A percentile compares a stretch with the other conserved stretches of the same genome.
These are phyloP conservation scores for Hippocampus comes DNA, from an alignment of 2,113 vertebrate genomes.

Conservation along the genomic window DNA sequence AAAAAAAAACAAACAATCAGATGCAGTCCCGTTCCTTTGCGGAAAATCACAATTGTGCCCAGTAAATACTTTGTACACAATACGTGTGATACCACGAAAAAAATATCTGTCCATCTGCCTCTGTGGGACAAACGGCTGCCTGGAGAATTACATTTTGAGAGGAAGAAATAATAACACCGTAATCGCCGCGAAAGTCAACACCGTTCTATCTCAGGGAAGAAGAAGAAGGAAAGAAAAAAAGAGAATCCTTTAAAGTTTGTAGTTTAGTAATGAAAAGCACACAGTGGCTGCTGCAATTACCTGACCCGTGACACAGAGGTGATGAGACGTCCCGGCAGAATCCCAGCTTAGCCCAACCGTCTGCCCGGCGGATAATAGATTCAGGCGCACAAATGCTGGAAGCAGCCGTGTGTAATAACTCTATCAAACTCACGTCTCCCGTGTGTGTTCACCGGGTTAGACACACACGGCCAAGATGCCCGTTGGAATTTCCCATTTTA, in stretches of 20 bases:
- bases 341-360: conserved; percentile 40
- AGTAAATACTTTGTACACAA: not conserved
- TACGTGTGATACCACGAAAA: not conserved
- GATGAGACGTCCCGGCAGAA: conserved; percentile 65
- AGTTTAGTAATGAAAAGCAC: conserved; percentile 78
- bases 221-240: not conserved
- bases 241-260: conserved; percentile 65
- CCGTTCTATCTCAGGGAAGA: conserved; percentile 53
- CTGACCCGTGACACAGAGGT: conserved; percentile 62
- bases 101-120: conserved; percentile 17
- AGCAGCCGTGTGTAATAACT: conserved; percentile 69
- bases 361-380: conserved; percentile 61
- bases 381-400: conserved; percentile 64
- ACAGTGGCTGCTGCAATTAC: conserved; percentile 65
- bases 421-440: conserved; percentile 72
- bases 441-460: conserved; percentile 76
- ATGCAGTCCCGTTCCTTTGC: not conserved
- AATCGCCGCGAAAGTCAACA: conserved; percentile 63
- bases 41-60: not conserved
- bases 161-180: conserved; percentile 55
- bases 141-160: conserved; percentile 52
- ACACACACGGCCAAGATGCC: conserved; percentile 66
- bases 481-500: conserved; percentile 70
- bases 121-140: conserved; percentile 36
- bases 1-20: no score